Evolutionary conservation across 2,888 invertebrate genomes (phyloP).

Genomic region (Netelia virgata): DNA sequence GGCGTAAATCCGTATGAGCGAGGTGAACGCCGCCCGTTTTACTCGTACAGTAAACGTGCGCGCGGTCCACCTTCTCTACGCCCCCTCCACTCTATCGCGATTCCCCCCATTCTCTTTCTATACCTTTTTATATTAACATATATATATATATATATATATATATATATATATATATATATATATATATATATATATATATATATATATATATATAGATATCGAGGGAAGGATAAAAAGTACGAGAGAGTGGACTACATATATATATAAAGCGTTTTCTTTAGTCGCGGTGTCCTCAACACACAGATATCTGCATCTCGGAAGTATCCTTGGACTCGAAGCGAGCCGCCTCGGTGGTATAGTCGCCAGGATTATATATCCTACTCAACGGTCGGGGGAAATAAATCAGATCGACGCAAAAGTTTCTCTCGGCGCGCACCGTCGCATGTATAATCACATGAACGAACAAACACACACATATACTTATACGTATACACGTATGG

Average conservation of each 20-base stretch:
- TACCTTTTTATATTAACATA: background rate
- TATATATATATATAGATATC: background rate
- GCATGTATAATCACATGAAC: slow-evolving; percentile 27
- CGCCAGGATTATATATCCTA: slow-evolving; percentile 37
- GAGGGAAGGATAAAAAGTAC: no score
- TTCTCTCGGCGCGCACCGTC: slow-evolving; percentile 45
- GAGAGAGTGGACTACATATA: background rate
- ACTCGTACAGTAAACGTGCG: slow-evolving; percentile 37
- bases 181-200: background rate
- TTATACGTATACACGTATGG: background rate
- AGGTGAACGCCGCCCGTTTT: slow-evolving; percentile 63
- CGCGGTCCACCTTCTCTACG: slow-evolving; percentile 23
- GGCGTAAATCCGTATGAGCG: slow-evolving; percentile 75
- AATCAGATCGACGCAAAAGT: slow-evolving; percentile 72
- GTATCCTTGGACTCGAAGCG: slow-evolving; percentile 58
- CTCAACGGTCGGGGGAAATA: slow-evolving; percentile 59
- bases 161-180: background rate
- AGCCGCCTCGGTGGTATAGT: slow-evolving; percentile 12
- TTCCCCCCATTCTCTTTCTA: background rate
- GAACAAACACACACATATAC: background rate
- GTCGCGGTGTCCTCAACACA: slow-evolving; percentile 51
- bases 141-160: background rate
- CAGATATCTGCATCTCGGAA: slow-evolving; percentile 71
- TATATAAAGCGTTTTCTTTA: background rate
- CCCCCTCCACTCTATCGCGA: slow-evolving; percentile 24